Evolutionary conservation across 2,113 vertebrate species (phyloP).

Genomic region (Odobenus rosmarus): DNA sequence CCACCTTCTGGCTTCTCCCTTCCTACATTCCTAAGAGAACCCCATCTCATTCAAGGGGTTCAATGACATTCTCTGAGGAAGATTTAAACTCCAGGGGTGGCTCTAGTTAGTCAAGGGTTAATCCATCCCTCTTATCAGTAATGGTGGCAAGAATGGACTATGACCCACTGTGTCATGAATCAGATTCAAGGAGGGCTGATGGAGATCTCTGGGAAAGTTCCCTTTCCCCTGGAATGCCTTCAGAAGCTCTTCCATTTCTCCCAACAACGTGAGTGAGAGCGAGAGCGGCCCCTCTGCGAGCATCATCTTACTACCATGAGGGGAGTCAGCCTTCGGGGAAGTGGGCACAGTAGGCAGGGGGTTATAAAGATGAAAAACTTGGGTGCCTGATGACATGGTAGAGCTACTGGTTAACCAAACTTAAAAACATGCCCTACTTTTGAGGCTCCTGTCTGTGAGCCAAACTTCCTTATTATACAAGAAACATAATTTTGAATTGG

Average conservation of each 20-base stretch:
- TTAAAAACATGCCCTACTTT: background rate
- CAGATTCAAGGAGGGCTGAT: background rate
- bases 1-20: background rate
- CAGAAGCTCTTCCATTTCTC: background rate
- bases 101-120: background rate
- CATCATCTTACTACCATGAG: background rate
- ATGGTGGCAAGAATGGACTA: background rate
- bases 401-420: background rate
- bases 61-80: background rate
- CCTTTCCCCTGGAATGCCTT: background rate
- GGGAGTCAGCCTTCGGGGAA: background rate
- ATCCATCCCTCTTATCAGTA: background rate
- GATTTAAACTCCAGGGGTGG: background rate
- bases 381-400: background rate
- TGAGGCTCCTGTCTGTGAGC: background rate
- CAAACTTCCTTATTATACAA: background rate
- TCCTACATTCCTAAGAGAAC: background rate
- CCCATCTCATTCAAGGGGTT: background rate
- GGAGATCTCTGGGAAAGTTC: background rate
- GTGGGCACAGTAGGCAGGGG: too few relatives aligned
- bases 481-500: conserved; percentile 25
- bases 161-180: background rate
- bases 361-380: background rate
- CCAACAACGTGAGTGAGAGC: background rate
- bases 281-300: too few relatives aligned